Conservation (phyloP, 2,113 vertebrate genomes). For the Eulacestoma nigropectus region DNA sequence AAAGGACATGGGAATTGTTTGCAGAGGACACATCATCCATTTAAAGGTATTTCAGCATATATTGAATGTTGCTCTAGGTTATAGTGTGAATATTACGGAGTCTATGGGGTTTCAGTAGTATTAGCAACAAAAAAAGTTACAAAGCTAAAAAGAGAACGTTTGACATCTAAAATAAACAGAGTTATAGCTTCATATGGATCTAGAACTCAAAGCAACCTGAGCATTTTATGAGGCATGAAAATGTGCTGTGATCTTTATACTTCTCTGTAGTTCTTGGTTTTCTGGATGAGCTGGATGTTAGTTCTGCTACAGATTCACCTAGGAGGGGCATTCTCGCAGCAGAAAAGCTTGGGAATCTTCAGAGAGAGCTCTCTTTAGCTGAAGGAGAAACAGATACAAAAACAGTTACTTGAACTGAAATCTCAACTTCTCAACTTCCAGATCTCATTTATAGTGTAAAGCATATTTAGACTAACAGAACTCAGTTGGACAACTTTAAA, state of each 20-base stretch:
- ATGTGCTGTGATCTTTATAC: neutral
- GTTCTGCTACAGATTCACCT: neutral
- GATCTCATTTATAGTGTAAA: neutral
- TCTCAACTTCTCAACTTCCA: neutral
- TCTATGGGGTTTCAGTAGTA: neutral
- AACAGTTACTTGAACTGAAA: neutral
- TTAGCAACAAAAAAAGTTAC: neutral
- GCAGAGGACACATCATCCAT: conserved; percentile 95
- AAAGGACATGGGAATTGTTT: conserved; percentile 92
- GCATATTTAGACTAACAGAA: neutral
- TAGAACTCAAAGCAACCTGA: neutral
- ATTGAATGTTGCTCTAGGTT: neutral
- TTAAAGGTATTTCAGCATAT: conserved; percentile 81
- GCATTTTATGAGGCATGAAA: neutral
- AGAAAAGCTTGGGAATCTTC: neutral
- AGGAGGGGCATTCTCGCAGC: neutral
- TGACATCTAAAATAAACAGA: neutral
- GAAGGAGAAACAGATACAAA: neutral
- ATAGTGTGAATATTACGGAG: neutral
- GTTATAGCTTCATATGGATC: neutral
- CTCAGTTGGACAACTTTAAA: neutral
- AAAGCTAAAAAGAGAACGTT: neutral
- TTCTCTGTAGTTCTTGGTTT: neutral
- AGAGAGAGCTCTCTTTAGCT: neutral
- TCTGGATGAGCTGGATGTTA: neutral